These are phyloP conservation scores for Limonius californicus DNA, from an alignment of 1,140 invertebrate genomes.

Conservation along the genomic window DNA sequence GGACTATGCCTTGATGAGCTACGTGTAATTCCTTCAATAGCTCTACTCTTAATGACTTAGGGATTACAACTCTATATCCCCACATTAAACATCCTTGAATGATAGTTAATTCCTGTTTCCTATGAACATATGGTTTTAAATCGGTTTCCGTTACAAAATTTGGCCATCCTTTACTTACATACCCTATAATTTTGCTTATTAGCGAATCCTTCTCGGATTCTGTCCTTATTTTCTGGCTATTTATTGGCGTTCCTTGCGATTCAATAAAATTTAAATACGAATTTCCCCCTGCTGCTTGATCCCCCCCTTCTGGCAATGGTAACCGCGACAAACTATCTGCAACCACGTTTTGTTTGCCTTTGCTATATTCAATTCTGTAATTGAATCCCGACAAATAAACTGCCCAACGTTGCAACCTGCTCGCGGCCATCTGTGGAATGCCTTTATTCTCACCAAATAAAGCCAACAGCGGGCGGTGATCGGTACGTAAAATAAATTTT, in stretches of 20 bases:
- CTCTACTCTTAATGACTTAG: slow-evolving; percentile 27
- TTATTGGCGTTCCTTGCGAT: neutral
- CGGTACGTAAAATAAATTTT: slow-evolving; percentile 41
- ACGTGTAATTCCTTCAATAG: slow-evolving; percentile 44
- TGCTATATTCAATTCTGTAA: slow-evolving; percentile 27
- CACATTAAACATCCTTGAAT: slow-evolving; percentile 31
- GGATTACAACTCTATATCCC: slow-evolving; percentile 43
- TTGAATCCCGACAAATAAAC: slow-evolving; percentile 27
- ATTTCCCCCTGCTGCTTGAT: no score
- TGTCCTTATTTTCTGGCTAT: neutral
- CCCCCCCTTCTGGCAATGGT: no score
- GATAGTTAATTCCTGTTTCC: slow-evolving; percentile 23
- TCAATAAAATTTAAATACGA: slow-evolving; percentile 4
- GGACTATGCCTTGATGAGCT: slow-evolving; percentile 46
- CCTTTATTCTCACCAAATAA: slow-evolving; percentile 46
- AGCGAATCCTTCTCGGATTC: neutral
- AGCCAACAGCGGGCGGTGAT: slow-evolving; percentile 43
- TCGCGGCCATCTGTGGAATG: slow-evolving; percentile 38
- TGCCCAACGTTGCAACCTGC: slow-evolving; percentile 31
- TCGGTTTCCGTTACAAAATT: neutral
- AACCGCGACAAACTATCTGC: slow-evolving; percentile 41
- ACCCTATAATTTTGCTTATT: neutral
- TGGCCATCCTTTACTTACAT: slow-evolving; percentile 13
- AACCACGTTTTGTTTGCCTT: slow-evolving; percentile 29
- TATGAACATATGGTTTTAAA: neutral